Percentiles rank a stretch among this genome's conserved stretches.
Evolutionary conservation across 2,797 vertebrate genomes (phyloP).

Genomic region (Crenichthys baileyi): DNA sequence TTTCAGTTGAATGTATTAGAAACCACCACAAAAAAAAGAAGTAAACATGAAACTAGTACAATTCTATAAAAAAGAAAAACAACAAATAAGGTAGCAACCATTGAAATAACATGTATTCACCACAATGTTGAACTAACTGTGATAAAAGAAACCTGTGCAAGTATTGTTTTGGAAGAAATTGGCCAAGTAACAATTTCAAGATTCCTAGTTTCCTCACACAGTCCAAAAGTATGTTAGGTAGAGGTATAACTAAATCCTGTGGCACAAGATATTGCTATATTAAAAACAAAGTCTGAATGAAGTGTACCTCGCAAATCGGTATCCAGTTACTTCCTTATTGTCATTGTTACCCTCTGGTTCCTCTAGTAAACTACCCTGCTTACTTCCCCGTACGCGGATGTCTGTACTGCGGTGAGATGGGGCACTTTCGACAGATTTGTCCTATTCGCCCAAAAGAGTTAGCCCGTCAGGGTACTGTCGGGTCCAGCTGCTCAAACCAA

Average conservation of each 20-base stretch:
- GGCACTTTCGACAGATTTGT: too few relatives aligned
- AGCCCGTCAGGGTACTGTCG: too few relatives aligned
- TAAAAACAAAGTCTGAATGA: too few relatives aligned
- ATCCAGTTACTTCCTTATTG: too few relatives aligned
- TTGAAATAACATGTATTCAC: not conserved
- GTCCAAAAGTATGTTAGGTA: not conserved
- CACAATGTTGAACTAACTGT: not conserved
- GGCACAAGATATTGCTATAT: not conserved
- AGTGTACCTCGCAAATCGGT: too few relatives aligned
- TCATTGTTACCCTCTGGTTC: too few relatives aligned
- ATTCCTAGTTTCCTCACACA: not conserved
- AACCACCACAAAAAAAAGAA: not conserved
- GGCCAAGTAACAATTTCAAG: not conserved
- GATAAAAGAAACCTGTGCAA: not conserved
- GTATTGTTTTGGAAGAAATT: not conserved
- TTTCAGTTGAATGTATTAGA: not conserved
- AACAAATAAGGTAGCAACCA: not conserved
- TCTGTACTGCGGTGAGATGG: too few relatives aligned
- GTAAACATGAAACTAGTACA: not conserved
- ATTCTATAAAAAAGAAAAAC: not conserved
- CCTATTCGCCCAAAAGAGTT: too few relatives aligned
- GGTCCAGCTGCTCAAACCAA: too few relatives aligned
- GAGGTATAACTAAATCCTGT: not conserved
- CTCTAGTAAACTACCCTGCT: too few relatives aligned
- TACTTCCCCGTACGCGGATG: too few relatives aligned